These are phyloP conservation scores for Akabosia matsudoensis DNA, from an alignment of 1,140 invertebrate genomes.

Conservation along the genomic window DNA sequence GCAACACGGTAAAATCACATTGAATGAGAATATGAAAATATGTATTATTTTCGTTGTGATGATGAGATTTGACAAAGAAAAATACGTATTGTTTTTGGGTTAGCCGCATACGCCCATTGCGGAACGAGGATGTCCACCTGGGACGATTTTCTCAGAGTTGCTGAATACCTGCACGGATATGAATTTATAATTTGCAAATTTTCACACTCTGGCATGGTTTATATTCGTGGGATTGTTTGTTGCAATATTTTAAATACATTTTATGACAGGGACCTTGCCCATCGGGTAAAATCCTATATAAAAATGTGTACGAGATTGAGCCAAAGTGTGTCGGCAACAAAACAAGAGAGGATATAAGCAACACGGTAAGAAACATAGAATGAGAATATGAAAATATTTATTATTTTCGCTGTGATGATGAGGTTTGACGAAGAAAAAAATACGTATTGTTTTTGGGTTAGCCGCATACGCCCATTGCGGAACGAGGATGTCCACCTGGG, in stretches of 20 bases:
- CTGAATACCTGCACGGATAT: slow-evolving; percentile 6
- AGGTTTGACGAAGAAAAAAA: background rate
- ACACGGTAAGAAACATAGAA: background rate
- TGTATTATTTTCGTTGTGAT: background rate
- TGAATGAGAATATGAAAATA: no score
- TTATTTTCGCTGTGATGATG: background rate
- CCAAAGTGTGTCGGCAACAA: slow-evolving; percentile 5
- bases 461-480: background rate
- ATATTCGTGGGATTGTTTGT: background rate
- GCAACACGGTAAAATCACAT: background rate
- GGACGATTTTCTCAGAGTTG: background rate
- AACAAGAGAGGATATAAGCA: background rate
- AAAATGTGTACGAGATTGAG: background rate
- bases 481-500: background rate
- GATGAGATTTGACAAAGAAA: background rate
- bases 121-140: background rate
- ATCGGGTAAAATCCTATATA: background rate
- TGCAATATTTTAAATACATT: no score
- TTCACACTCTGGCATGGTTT: background rate
- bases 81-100: background rate
- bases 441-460: background rate
- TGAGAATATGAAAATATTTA: no score
- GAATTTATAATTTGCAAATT: background rate
- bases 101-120: background rate
- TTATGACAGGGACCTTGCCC: slow-evolving; percentile 13